phyloP scores from a whole-genome alignment of 2,888 invertebrate species.

The Ischnura elegans region DNA sequence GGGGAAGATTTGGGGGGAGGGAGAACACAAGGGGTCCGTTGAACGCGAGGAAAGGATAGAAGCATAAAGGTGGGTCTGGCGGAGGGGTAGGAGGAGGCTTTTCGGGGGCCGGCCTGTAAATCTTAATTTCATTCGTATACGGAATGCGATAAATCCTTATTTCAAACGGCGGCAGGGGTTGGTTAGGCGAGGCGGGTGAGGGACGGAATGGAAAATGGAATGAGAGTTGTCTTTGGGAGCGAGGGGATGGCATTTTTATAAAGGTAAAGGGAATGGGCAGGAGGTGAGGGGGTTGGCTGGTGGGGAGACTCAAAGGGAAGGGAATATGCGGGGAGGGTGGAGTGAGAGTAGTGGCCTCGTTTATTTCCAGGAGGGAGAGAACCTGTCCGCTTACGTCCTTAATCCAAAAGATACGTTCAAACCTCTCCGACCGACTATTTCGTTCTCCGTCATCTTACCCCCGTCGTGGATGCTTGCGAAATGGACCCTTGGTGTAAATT shows the following conservation, averaged over 20 bases:
- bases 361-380: constrained; percentile 35
- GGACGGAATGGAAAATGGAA: constrained; percentile 43
- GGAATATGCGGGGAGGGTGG: background rate
- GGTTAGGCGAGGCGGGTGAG: background rate
- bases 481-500: background rate
- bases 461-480: background rate
- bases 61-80: background rate
- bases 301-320: background rate
- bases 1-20: constrained; percentile 18
- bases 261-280: background rate
- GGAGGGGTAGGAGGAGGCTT: background rate
- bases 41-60: constrained; percentile 24
- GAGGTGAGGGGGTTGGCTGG: background rate
- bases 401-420: constrained; percentile 24
- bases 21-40: constrained; percentile 7
- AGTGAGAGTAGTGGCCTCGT: constrained; percentile 13
- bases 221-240: background rate
- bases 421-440: constrained; percentile 2
- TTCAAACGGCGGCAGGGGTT: constrained; percentile 55
- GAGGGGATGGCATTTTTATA: constrained; percentile 18
- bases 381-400: constrained; percentile 18
- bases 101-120: constrained; percentile 64
- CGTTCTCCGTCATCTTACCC: constrained; percentile 6
- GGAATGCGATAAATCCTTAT: constrained; percentile 67
- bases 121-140: constrained; percentile 65